These are phyloP conservation scores for Tauraco hartlaubi DNA, from an alignment of 2,797 vertebrate genomes.

Conservation along the genomic window DNA sequence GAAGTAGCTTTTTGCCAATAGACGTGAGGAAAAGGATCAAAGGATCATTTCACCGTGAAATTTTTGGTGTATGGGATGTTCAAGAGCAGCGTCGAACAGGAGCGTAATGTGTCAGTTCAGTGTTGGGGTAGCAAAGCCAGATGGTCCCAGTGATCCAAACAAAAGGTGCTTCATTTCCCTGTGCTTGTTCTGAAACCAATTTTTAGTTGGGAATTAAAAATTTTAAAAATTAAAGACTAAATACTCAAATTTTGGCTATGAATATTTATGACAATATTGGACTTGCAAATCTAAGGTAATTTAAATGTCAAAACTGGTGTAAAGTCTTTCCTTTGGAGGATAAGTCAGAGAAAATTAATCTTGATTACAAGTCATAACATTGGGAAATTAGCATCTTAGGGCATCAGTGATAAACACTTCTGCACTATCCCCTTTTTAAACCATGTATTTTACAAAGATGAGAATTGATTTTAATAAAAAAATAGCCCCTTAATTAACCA, in stretches of 20 bases:
- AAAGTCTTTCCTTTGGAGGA: conserved; percentile 45
- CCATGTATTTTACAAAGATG: neutral
- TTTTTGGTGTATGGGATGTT: neutral
- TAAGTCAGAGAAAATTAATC: conserved; percentile 59
- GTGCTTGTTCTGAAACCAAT: neutral
- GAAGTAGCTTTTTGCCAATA: neutral
- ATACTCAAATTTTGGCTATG: neutral
- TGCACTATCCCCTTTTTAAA: neutral
- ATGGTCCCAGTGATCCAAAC: neutral
- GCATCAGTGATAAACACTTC: conserved; percentile 40
- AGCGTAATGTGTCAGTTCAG: fast-evolving
- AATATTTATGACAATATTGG: conserved; percentile 61
- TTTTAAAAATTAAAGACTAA: neutral
- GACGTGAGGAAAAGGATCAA: neutral
- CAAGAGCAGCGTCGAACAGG: neutral
- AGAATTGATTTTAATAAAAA: neutral
- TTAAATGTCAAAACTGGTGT: conserved; percentile 58
- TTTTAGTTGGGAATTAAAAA: neutral
- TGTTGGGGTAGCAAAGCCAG: neutral
- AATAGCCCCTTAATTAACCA: conserved; percentile 17
- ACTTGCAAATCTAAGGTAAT: conserved; percentile 72
- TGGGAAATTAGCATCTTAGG: conserved; percentile 28
- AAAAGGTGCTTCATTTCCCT: neutral
- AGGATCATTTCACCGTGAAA: neutral
- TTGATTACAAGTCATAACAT: conserved; percentile 31